Percentiles rank a stretch among this genome's conserved stretches.
Evolutionary conservation across 2,888 invertebrate species (phyloP).

Genomic region (Hermaeophaga mercurialis): DNA sequence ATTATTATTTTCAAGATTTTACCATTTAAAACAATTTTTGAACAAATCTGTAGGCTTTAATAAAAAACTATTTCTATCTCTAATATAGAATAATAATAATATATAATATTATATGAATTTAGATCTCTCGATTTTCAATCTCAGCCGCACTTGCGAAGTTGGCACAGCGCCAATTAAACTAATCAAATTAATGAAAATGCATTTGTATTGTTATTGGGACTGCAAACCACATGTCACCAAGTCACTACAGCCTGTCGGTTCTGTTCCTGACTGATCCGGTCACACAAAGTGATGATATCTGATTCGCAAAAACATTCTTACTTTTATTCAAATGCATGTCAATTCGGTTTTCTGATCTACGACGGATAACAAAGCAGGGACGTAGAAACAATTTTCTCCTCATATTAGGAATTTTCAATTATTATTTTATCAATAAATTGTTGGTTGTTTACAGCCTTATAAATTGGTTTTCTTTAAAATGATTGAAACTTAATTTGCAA

Average conservation of each 20-base stretch:
- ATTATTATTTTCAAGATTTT: too few relatives aligned
- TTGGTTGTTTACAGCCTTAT: too few relatives aligned
- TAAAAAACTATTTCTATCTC: too few relatives aligned
- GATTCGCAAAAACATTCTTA: constrained; percentile 38
- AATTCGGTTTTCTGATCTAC: constrained; percentile 20
- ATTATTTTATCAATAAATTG: too few relatives aligned
- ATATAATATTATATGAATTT: too few relatives aligned
- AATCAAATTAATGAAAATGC: constrained; percentile 57
- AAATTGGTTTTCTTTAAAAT: too few relatives aligned
- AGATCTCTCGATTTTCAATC: neutral
- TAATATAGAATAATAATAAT: too few relatives aligned
- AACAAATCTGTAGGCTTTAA: too few relatives aligned
- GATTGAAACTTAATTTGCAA: too few relatives aligned
- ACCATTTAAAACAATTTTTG: too few relatives aligned
- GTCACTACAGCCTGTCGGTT: constrained; percentile 35
- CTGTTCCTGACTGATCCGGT: constrained; percentile 46
- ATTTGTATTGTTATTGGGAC: constrained; percentile 50
- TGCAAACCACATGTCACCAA: constrained; percentile 43
- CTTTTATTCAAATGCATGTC: constrained; percentile 30
- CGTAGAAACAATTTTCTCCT: too few relatives aligned
- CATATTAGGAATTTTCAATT: too few relatives aligned
- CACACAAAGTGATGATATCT: constrained; percentile 47
- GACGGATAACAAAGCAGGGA: constrained; percentile 5
- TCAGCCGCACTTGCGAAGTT: neutral
- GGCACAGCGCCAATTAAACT: constrained; percentile 37